These are phyloP conservation scores for Bufo bufo DNA, from an alignment of 2,113 vertebrate species.

Conservation along the genomic window DNA sequence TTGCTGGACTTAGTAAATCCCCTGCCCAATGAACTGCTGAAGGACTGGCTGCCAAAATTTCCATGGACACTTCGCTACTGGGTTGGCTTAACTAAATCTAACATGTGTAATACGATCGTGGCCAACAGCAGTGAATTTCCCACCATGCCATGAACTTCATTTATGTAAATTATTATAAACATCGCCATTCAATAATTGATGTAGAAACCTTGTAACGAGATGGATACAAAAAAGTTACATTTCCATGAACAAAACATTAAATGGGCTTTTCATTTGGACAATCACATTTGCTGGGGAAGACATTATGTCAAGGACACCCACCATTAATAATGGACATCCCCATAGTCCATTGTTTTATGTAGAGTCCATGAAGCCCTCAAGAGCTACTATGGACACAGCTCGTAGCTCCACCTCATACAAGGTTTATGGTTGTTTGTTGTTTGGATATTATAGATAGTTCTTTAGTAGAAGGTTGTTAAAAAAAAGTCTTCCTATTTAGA, in stretches of 20 bases:
- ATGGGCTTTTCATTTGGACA: not conserved
- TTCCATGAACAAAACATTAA: not conserved
- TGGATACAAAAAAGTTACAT: not conserved
- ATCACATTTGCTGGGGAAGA: no score
- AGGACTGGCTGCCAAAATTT: not conserved
- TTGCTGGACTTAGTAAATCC: conserved; percentile 4
- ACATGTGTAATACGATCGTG: not conserved
- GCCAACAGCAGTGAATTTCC: not conserved
- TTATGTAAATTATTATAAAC: not conserved
- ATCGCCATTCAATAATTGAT: not conserved
- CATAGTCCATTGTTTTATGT: no score
- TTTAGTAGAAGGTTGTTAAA: no score
- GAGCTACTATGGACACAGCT: no score
- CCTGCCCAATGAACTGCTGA: not conserved
- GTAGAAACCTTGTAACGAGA: not conserved
- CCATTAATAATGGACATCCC: no score
- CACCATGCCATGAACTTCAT: not conserved
- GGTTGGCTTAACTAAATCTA: not conserved
- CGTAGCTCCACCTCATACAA: no score
- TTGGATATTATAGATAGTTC: no score
- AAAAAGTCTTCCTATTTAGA: not conserved
- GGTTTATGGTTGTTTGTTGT: no score
- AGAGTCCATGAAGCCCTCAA: no score
- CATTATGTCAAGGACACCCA: no score
- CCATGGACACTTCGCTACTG: not conserved